Base-by-base conservation (phyloP, 2,113 vertebrate species). In the Mesembrinibis cayennensis region DNA sequence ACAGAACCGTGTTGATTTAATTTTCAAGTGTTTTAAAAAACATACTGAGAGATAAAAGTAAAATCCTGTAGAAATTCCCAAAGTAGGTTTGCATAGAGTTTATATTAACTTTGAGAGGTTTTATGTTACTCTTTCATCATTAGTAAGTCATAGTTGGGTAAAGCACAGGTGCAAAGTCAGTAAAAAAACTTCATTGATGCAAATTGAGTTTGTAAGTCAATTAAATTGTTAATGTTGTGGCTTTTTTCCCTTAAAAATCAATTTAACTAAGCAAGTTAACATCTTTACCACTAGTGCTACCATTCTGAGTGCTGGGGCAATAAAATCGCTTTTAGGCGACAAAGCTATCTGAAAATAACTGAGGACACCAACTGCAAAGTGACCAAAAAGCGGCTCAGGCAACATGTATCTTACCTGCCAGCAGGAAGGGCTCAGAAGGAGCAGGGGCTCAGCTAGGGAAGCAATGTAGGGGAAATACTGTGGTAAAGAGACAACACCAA, bases 391-490 rank as follows among this genome's bases (percentile, higher is more conserved):
- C 2, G 7, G 8, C 23, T 73, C 21, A 36, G 34, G 42, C 53
- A 67, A 18, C 47, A 8, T 0, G 0, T 7, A 3, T 6, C 36
- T 58, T n/a, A 30, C 30, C 55, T 23, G 34, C 25, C 38, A 34
- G 26, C 34, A 40, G 0, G 0, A 53, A 6, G 23, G 17, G 19
- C 36, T 55, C 8, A 1, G 61, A 14, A 12, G 27, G 36, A 22
- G n/a, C 71, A 20, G n/a, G 9, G 34, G 13, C 58, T 66, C 26
- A 25, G 45, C 58, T 20, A 3, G 14, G 16, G 27, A 42, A 29
- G 22, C 7, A 26, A 6, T 0, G 3, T 16, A 9, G 42, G 2
- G 1, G 20, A 22, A 72, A 27, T 3, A 4, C 4, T 1, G 7
- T 0, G 3, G 16, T 16, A n/a, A 32, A 56, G 44, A 32, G 49